These are phyloP conservation scores for Lycaena phlaeas DNA, from an alignment of 2,888 invertebrate genomes.

Conservation along the genomic window DNA sequence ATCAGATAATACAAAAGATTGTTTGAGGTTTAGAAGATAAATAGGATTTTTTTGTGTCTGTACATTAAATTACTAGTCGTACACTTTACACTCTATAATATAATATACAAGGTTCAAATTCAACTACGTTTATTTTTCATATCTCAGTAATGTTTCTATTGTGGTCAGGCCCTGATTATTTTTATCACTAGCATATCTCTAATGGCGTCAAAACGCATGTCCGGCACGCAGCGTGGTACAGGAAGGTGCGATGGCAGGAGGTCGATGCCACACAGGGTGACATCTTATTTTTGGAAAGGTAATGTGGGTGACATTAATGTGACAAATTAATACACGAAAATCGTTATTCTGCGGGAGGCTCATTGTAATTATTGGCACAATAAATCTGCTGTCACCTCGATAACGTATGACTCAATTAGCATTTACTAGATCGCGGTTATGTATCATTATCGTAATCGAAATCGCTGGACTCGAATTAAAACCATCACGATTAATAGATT, in stretches of 20 bases:
- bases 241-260: constrained; percentile 56
- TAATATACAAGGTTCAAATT: constrained; percentile 25
- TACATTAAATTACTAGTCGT: neutral
- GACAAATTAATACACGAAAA: constrained; percentile 35
- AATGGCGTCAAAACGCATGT: constrained; percentile 68
- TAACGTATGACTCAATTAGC: constrained; percentile 6
- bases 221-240: constrained; percentile 61
- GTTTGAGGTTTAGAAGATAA: constrained; percentile 51
- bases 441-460: constrained; percentile 8
- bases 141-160: constrained; percentile 27
- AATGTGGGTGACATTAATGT: constrained; percentile 40
- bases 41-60: constrained; percentile 30
- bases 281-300: constrained; percentile 51
- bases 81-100: constrained; percentile 2
- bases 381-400: constrained; percentile 1
- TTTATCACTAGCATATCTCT: constrained; percentile 55
- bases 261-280: constrained; percentile 60
- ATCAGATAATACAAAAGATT: constrained; percentile 61
- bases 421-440: neutral
- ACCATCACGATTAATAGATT: constrained; percentile 1
- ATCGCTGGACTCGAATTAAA: constrained; percentile 3
- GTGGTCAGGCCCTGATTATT: constrained; percentile 64
- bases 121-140: neutral
- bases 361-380: constrained; percentile 1
- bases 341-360: neutral